Base-by-base conservation (phyloP, 2,113 vertebrate species). In the Anolis sagrei region DNA sequence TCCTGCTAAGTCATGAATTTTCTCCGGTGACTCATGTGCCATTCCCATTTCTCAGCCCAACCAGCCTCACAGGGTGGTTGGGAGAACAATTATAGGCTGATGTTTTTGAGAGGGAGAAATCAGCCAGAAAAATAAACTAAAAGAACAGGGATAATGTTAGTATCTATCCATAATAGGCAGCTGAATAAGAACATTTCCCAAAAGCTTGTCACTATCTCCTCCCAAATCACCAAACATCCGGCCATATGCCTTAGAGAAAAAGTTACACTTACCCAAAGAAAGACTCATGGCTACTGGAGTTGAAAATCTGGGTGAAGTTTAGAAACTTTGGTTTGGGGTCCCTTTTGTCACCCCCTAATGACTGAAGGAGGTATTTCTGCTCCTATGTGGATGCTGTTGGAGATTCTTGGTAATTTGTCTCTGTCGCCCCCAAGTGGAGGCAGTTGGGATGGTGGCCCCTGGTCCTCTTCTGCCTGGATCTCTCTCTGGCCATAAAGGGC, bases 331-430 rank as follows among this genome's bases (percentile, higher is more conserved):
- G 48, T 16, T n/a, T 64, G 39, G 39, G 39, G 39, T 44, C 39
- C 51, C 79, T 54, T 79, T 36, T 83, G 78, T 75, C 78, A 74
- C 84, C 84, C 78, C 58, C 84, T 66, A 80, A 74, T 81, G 84
- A 70, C 29, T 27, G 70, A 49, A 2, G 70, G 8, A 66, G 58
- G 78, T 81, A 86, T 66, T 39, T 73, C 77, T 80, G 29, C 84
- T 86, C 80, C 78, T 64, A 14, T 6, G 10, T 64, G 48, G n/a
- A 5, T 27, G 21, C 54, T 83, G 7, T 32, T 6, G 9, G 62
- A 7, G 19, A 36, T 14, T 73, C 58, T 58, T 64, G 36, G 78
- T 19, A 11, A 76, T 10, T 29, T 68, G 64, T 48, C 8, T 76
- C 72, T 83, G 21, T 36, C 4, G 68, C 68, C 77, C 36, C 54